Evolutionary conservation across 1,140 invertebrate genomes (phyloP), one percentile per base, ranked within the genome.

Genomic region (Drosophila arawakana): DNA sequence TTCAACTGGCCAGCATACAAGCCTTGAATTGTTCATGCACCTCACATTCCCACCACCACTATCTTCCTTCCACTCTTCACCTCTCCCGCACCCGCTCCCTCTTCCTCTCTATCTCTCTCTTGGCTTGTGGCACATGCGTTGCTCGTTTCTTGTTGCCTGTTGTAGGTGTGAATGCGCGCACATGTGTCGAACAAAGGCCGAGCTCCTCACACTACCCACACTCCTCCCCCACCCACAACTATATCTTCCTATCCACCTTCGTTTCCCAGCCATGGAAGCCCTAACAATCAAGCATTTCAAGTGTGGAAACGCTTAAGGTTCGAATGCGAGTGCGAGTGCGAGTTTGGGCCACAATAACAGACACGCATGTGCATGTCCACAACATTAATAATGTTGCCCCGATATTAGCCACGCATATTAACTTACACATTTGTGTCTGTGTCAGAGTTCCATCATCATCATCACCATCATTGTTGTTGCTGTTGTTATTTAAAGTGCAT

Each of bases 341-440:
- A 61, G 67, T 21, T 52, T 18, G 6, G 10, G 55, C 30, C 18
- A 35, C 43, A 46, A 46, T 21, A 60, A 35, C 58, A 47, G 73
- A 72, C 71, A 74, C 75, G 71, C 75, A 78, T 74, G 78, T 80
- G 63, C 74, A 74, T 81, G 82, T 85, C 76, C 73, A 76, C 52
- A 75, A 60, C 82, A 86, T 86, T 81, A 81, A 82, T 86, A 82
- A 81, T 88, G 72, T 86, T 81, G 82, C 66, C 39, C 69, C 79
- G 76, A 86, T 86, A 86, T 86, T 86, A 82, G 82, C 83, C 69
- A 86, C 82, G 82, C 82, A 85, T 86, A 79, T 86, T 86, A 85
- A 86, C 82, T 85, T 86, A 68, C 59, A 34, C 44, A 67, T 30
- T 30, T 67, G 63, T 63, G 69, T 65, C 55, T 79, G 41, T 34